These are phyloP conservation scores for Onchidella celtica DNA, from an alignment of 2,888 invertebrate genomes.

Conservation along the genomic window DNA sequence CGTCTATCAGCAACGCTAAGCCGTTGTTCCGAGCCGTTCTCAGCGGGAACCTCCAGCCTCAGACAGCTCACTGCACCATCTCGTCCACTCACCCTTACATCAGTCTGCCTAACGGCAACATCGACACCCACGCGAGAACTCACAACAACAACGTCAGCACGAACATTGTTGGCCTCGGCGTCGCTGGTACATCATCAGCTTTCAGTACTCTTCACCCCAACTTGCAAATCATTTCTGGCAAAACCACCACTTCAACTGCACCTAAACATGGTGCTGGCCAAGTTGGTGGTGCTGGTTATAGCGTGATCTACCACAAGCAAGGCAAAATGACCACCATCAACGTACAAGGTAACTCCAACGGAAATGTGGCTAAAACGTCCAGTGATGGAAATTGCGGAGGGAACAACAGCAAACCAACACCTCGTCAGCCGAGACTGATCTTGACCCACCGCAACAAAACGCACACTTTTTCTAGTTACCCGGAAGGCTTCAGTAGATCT, in stretches of 20 bases:
- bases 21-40: not conserved
- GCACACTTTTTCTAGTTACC: not conserved
- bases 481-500: not conserved
- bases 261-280: not conserved
- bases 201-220: not conserved
- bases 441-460: not conserved
- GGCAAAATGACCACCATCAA: not conserved
- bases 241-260: not conserved
- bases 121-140: not conserved
- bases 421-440: not conserved
- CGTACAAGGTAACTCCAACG: not conserved
- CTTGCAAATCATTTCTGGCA: not conserved
- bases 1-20: not conserved
- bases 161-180: not conserved
- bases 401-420: not conserved
- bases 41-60: not conserved
- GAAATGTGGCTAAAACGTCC: too few species aligned
- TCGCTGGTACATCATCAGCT: too few species aligned
- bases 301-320: constrained; percentile 15
- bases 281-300: not conserved
- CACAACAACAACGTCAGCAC: not conserved
- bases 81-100: not conserved
- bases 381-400: not conserved
- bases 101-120: not conserved
- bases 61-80: not conserved